phyloP scores from a whole-genome alignment of 2,113 vertebrate species.

The Rhinogobius similis region DNA sequence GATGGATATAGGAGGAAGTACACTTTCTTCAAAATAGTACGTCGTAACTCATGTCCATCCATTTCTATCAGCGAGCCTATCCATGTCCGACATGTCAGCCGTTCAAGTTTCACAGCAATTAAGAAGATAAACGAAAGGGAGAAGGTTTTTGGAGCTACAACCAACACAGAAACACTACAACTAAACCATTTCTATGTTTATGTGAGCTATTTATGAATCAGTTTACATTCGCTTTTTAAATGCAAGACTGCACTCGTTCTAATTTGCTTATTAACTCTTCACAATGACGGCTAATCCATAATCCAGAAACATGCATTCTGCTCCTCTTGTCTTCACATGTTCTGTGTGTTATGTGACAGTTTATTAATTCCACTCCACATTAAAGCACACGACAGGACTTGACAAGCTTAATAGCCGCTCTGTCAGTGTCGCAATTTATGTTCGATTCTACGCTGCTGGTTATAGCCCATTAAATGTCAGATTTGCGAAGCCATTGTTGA shows the following conservation, averaged over 20 bases:
- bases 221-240: neutral
- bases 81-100: too few species aligned
- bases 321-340: neutral
- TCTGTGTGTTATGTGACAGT: neutral
- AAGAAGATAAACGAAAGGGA: too few species aligned
- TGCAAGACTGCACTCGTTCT: neutral
- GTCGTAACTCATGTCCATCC: too few species aligned
- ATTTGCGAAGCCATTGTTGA: neutral
- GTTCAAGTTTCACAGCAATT: too few species aligned
- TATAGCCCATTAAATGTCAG: constrained; percentile 4
- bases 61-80: too few species aligned
- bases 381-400: neutral
- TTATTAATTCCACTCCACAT: neutral
- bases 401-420: neutral
- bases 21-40: too few species aligned
- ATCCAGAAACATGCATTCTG: neutral
- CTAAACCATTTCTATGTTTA: neutral
- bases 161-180: too few species aligned
- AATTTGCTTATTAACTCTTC: neutral
- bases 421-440: neutral
- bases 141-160: too few species aligned
- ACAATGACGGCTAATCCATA: constrained; percentile 3
- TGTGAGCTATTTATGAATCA: neutral
- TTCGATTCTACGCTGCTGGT: neutral
- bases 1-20: too few species aligned